Base-by-base conservation (phyloP, 2,888 invertebrate genomes). In the Acronicta aceris region DNA sequence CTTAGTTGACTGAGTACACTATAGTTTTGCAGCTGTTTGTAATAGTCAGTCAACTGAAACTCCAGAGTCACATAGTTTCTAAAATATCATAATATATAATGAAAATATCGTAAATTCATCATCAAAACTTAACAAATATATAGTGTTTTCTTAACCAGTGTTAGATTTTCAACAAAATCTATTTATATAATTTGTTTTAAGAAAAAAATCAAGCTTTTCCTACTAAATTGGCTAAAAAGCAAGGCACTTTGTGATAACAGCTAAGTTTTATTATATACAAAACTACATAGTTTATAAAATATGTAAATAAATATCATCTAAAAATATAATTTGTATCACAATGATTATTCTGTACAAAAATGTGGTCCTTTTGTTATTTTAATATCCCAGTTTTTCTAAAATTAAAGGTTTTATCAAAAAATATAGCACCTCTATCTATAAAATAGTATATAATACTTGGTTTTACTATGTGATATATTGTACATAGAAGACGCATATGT, bases 291-390 rank as follows among this genome's bases (percentile, higher is more conserved):
- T 80, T 78, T 81, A 77, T 76, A 77, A 81, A 33, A 27, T 27
- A 83, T 75, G 71, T 79, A 78, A 78, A 88, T 87, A 89, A 88
- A 90, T 86, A 88, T 85, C 74, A 70, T 91, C 89, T 89, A 91
- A 91, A 91, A 92, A 92, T 91, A 92, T 90, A 88, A 71, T 68
- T 81, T 81, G 82, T 92, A 92, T 93, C 91, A 92, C 92, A 92
- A 77, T 71, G 43, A 84, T 70, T 81, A 79, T 74, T 84, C 79
- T 84, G 77, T 84, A 85, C 81, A 83, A 85, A 84, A 86, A 83
- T 84, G 81, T 90, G 89, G 91, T 91, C 90, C 90, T 82, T 85
- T 68, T 67, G 72, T 78, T 79, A 68, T 56, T 64, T 36, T 36
- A 38, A 53, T 79, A 83, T 81, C 80, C 79, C 80, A 81, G 82